Evolutionary conservation across 2,797 vertebrate genomes (phyloP).

Genomic region (Naso thynnoides): DNA sequence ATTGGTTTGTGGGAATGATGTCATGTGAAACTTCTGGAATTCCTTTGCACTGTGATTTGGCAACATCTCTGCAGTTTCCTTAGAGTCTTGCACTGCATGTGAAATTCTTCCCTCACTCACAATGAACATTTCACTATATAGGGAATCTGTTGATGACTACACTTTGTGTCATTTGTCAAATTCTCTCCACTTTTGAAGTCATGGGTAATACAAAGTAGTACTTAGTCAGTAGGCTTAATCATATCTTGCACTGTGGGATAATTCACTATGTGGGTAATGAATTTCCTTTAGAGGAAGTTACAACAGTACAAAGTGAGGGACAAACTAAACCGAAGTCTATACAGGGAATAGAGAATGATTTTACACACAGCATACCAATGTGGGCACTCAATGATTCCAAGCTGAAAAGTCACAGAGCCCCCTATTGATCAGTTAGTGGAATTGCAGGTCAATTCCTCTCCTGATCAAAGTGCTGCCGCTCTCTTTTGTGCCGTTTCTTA

Average conservation of each 20-base stretch:
- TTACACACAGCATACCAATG: slow-evolving; percentile 20
- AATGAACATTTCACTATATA: background rate
- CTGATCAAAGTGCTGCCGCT: slow-evolving; percentile 4
- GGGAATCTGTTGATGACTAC: background rate
- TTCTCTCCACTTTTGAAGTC: background rate
- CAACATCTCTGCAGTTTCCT: background rate
- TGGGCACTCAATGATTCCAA: slow-evolving; percentile 16
- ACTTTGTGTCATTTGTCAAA: background rate
- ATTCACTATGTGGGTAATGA: background rate
- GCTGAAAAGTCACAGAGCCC: slow-evolving; percentile 64
- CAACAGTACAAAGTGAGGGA: slow-evolving; percentile 34
- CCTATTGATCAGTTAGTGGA: slow-evolving; percentile 59
- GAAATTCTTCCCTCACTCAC: background rate
- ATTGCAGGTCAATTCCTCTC: slow-evolving; percentile 46
- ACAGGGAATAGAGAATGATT: slow-evolving; percentile 32
- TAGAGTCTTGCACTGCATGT: background rate
- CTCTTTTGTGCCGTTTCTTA: slow-evolving; percentile 47
- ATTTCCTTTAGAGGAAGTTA: background rate
- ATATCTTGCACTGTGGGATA: background rate
- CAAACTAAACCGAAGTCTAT: slow-evolving; percentile 34
- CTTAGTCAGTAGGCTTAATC: background rate
- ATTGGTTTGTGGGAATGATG: background rate
- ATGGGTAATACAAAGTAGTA: background rate
- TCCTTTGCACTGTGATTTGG: background rate
- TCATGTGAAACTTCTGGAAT: slow-evolving; percentile 8